These are phyloP conservation scores for Drosophila busckii DNA, from an alignment of 1,140 invertebrate genomes.

Conservation along the genomic window DNA sequence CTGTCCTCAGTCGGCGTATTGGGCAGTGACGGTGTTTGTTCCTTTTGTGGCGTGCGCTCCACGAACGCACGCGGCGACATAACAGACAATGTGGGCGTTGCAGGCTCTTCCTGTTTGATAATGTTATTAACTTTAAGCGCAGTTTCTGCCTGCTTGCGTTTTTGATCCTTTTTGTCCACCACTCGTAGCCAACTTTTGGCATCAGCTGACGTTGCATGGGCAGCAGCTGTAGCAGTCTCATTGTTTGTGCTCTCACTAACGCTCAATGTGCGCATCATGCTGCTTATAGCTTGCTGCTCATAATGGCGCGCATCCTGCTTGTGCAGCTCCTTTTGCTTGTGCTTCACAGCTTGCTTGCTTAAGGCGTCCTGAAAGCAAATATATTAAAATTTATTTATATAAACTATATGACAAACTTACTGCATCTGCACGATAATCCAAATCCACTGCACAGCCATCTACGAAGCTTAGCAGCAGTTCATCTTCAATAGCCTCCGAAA, in stretches of 20 bases:
- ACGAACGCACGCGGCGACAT: conserved; percentile 11
- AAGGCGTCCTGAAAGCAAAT: conserved; percentile 17
- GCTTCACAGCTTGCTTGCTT: conserved; percentile 38
- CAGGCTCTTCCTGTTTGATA: conserved; percentile 65
- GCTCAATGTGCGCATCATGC: conserved; percentile 67
- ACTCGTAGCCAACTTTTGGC: conserved; percentile 64
- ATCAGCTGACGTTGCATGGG: conserved; percentile 32
- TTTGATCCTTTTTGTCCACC: conserved; percentile 68
- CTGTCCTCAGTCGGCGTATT: conserved; percentile 18
- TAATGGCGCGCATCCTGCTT: conserved; percentile 59
- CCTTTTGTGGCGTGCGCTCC: conserved; percentile 26
- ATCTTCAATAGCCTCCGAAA: conserved; percentile 80
- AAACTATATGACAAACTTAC: conserved; percentile 8
- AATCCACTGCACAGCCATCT: conserved; percentile 74
- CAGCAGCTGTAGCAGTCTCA: neutral
- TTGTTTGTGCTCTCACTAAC: conserved; percentile 24
- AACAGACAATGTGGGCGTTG: conserved; percentile 18
- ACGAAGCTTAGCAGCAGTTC: conserved; percentile 80
- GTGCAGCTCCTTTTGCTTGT: conserved; percentile 56
- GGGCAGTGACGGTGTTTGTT: conserved; percentile 27
- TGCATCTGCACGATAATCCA: conserved; percentile 67
- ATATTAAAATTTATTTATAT: neutral
- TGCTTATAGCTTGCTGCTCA: conserved; percentile 68
- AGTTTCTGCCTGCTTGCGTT: conserved; percentile 63
- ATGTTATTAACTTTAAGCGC: conserved; percentile 73